Percentiles rank a stretch among this genome's conserved stretches.
Evolutionary conservation across 2,797 vertebrate species (phyloP).

Genomic region (Austrolebias charrua): DNA sequence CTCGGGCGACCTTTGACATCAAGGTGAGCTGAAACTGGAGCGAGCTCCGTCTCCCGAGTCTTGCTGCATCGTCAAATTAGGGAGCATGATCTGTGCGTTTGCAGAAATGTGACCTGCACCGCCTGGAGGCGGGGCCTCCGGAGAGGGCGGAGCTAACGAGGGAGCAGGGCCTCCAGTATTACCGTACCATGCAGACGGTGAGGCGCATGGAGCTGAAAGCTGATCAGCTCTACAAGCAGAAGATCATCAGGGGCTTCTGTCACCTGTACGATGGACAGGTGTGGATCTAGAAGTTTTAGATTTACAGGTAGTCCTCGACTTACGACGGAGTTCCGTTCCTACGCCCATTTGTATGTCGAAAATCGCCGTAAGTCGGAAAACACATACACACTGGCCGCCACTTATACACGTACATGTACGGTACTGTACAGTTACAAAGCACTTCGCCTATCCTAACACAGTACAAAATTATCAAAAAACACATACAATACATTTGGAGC

Average conservation of each 20-base stretch:
- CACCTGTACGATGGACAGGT: slow-evolving; percentile 95
- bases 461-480: too few species aligned
- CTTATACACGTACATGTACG: too few species aligned
- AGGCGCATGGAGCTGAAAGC: slow-evolving; percentile 96
- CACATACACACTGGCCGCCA: too few species aligned
- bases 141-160: slow-evolving; percentile 83
- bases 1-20: slow-evolving; percentile 88
- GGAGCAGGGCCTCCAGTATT: slow-evolving; percentile 91
- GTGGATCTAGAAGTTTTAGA: not conserved
- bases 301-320: too few species aligned
- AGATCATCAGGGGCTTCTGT: slow-evolving; percentile 97
- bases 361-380: too few species aligned
- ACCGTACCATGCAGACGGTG: slow-evolving; percentile 91
- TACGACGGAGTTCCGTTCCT: too few species aligned
- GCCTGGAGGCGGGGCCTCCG: slow-evolving; percentile 86
- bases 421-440: too few species aligned
- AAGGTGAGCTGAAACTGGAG: slow-evolving; percentile 75
- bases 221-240: slow-evolving; percentile 98
- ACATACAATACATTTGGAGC: too few species aligned
- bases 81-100: not conserved
- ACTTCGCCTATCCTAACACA: too few species aligned
- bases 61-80: too few species aligned
- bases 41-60: too few species aligned
- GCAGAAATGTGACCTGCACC: slow-evolving; percentile 87
- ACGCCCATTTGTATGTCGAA: too few species aligned